Base-by-base conservation (phyloP, 1,140 invertebrate genomes). In the Drosophila eugracilis region DNA sequence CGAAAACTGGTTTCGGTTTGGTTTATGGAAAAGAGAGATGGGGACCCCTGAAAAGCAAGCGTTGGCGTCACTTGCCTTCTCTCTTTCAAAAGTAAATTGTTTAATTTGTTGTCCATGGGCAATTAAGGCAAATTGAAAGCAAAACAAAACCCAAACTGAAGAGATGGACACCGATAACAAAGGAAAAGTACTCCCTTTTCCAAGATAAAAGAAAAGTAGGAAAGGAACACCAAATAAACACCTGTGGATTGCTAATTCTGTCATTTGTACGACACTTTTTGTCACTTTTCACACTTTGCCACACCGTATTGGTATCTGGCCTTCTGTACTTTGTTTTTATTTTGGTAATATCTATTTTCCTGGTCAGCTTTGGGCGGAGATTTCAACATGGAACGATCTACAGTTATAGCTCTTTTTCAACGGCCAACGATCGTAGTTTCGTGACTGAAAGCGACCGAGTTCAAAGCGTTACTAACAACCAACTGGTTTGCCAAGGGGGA, bases 61-160 rank as follows among this genome's bases (percentile, higher is more conserved):
- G 50, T 83, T 69, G 26, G 41, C 47, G 57, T 53, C 44, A 30
- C 15, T 73, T 55, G 49, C 14, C 65, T 21, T 37, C 22, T 47
- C 41, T 26, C 19, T 62, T 52, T 71, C 47, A 41, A 62, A 45
- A 60, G 66, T 58, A 77, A 74, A 77, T 79, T 72, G 57, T 85
- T 85, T 80, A 85, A 84, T 77, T 80, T 73, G 66, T 69, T 73
- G 75, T 62, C 62, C 36, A 66, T 71, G 60, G 48, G 49, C 57
- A 84, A 83, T 83, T 78, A 66, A 78, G 78, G 63, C 63, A 75
- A 84, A 78, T 83, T 84, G 58, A 75, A 78, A 71, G 58, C 70
- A 83, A 75, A 78, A 80, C 62, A 70, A 74, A 77, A 47, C 37
- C 19, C 59, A 12, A 53, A 52, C 32, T 26, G 63, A 7, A 22